Base-by-base conservation (phyloP, 2,888 invertebrate genomes). In the Nasonia oneida region DNA sequence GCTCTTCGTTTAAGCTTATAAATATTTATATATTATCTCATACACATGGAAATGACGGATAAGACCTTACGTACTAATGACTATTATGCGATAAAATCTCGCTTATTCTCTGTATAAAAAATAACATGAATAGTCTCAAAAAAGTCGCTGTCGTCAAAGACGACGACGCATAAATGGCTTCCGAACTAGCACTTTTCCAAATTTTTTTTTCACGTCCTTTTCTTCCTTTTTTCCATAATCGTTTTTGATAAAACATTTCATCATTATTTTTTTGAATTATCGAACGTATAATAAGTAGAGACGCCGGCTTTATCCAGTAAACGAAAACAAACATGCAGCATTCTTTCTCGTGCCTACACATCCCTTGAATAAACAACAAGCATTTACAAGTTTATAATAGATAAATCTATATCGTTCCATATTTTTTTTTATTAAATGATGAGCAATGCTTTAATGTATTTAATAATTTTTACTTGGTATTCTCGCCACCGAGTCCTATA, bases 31-130 rank as follows among this genome's bases (percentile, higher is more conserved):
- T 23, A n/a, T n/a, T 81, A 81, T 78, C 61, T 67, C 57, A 74
- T 76, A 86, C 75, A 86, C 80, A 80, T 83, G 80, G 82, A 86
- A 86, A 86, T 86, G 83, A 86, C 76, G 71, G 71, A 80, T 77
- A 84, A 77, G 73, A 53, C 14, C 87, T 87, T 87, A 87, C 57
- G 33, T 57, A 37, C 87, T 87, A 87, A 18, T 87, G 87, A 87
- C 87, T 87, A 80, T 84, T 82, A 83, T 83, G 83, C 86, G 77
- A 83, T 83, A 53, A 81, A 80, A 83, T 73, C 73, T 83, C 83
- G 83, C 86, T 70, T 70, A 39, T 74, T 61, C 37, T 79, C 37
- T 75, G 80, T 81, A 81, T 81, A 86, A 86, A 86, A 86, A 86
- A 86, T 86, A 86, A 86, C 79, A 80, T 61, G 75, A 86, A 82